A percentile compares a stretch with the other conserved stretches of the same genome.
These are phyloP conservation scores for Oncorhynchus mykiss DNA, from an alignment of 2,113 vertebrate species.

Conservation along the genomic window DNA sequence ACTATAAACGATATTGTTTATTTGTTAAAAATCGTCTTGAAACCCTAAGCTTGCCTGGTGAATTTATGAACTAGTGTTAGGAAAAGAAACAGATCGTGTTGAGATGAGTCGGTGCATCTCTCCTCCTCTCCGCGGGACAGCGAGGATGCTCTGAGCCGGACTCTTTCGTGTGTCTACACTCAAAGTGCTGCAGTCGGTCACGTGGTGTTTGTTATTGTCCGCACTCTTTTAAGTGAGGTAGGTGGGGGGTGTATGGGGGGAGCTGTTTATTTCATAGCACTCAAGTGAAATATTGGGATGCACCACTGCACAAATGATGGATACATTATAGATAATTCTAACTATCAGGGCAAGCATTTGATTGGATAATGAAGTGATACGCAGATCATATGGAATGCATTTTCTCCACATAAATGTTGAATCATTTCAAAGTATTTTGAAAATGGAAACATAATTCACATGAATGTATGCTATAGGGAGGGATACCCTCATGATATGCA, in stretches of 20 bases:
- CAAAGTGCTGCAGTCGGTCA: slow-evolving; percentile 63
- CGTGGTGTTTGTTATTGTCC: slow-evolving; percentile 64
- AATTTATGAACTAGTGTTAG: background rate
- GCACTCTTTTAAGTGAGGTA: no score
- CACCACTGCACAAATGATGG: background rate
- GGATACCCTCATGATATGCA: no score
- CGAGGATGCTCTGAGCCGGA: slow-evolving; percentile 45
- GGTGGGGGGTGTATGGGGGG: background rate
- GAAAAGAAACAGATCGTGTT: background rate
- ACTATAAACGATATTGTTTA: background rate
- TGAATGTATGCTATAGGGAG: no score
- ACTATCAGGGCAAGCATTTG: background rate
- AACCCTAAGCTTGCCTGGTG: background rate
- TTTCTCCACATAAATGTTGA: no score
- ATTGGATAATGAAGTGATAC: no score
- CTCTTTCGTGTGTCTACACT: slow-evolving; percentile 53
- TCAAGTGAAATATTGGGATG: background rate
- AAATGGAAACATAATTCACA: no score
- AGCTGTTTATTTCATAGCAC: background rate
- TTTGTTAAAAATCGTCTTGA: background rate
- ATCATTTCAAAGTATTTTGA: no score
- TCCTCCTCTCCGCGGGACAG: slow-evolving; percentile 20
- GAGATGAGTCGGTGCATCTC: slow-evolving; percentile 27
- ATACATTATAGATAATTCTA: background rate
- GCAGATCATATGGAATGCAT: no score